Evolutionary conservation across 2,888 invertebrate genomes (phyloP).

Genomic region (Barypeithes pellucidus): DNA sequence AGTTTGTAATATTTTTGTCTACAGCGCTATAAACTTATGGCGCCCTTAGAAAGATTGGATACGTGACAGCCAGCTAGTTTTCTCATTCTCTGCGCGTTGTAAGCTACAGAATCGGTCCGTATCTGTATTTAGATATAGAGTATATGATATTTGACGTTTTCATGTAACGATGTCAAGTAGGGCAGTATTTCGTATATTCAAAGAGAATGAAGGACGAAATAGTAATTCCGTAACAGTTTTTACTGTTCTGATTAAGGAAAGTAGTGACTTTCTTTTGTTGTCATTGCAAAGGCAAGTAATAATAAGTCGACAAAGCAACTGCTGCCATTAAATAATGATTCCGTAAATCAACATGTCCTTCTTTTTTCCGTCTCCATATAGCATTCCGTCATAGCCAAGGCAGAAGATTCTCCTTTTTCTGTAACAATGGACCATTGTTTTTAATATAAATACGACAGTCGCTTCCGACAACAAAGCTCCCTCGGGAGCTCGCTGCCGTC

Average conservation of each 20-base stretch:
- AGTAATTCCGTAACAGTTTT: no score
- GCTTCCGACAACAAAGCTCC: conserved; percentile 34
- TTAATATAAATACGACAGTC: conserved; percentile 33
- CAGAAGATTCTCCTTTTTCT: conserved; percentile 30
- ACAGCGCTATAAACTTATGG: no score
- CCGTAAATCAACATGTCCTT: conserved; percentile 20
- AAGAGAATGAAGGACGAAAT: no score
- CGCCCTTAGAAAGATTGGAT: no score
- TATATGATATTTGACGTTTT: no score
- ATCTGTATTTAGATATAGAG: no score
- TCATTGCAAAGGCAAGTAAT: neutral
- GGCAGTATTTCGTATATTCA: no score
- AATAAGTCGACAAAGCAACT: conserved; percentile 16
- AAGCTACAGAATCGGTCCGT: no score
- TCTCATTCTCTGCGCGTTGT: no score
- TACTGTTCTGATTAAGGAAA: neutral
- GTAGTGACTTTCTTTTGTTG: conserved; percentile 2
- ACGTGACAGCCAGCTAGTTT: no score
- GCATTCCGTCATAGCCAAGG: conserved; percentile 5
- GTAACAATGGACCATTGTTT: conserved; percentile 33
- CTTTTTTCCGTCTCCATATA: conserved; percentile 16
- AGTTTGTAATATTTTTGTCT: no score
- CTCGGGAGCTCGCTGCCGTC: conserved; percentile 23
- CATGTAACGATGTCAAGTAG: no score
- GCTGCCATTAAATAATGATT: conserved; percentile 18